These are phyloP conservation scores for Megastigmus dorsalis DNA, from an alignment of 2,888 invertebrate genomes.

Conservation along the genomic window DNA sequence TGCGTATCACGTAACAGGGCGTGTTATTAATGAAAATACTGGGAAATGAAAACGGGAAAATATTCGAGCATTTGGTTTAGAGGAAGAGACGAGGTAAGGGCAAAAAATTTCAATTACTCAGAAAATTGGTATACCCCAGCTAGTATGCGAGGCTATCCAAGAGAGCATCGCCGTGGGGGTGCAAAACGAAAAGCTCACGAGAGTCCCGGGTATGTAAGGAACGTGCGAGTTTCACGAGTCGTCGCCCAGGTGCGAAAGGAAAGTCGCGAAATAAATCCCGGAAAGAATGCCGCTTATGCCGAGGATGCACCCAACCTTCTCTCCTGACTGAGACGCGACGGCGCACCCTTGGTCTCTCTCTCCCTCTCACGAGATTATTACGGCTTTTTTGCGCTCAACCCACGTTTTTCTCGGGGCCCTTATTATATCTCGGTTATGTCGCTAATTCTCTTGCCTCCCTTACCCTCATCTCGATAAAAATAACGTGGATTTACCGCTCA, in stretches of 20 bases:
- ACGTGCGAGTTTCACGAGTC: slow-evolving; percentile 62
- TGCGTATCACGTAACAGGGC: no score
- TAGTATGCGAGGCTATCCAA: no score
- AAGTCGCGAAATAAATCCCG: slow-evolving; percentile 68
- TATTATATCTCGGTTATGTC: slow-evolving; percentile 10
- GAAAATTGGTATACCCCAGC: slow-evolving; percentile 54
- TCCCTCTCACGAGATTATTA: slow-evolving; percentile 16
- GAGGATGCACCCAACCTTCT: no score
- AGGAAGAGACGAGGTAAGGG: neutral
- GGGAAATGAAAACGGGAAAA: neutral
- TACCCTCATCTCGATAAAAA: no score
- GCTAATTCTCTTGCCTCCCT: no score
- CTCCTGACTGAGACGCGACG: no score
- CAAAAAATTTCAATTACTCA: slow-evolving; percentile 57
- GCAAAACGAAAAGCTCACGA: slow-evolving; percentile 31
- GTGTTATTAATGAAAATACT: no score
- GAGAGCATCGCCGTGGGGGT: slow-evolving; percentile 28
- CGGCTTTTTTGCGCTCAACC: neutral
- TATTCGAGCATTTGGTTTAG: slow-evolving; percentile 6
- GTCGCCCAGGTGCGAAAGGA: slow-evolving; percentile 66
- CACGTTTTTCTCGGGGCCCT: neutral
- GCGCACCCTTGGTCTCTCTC: no score
- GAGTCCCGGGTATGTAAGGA: slow-evolving; percentile 56
- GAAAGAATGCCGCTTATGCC: slow-evolving; percentile 56
- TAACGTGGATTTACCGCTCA: no score